Conservation (phyloP, 2,113 vertebrate species). For the Origma solitaria region DNA sequence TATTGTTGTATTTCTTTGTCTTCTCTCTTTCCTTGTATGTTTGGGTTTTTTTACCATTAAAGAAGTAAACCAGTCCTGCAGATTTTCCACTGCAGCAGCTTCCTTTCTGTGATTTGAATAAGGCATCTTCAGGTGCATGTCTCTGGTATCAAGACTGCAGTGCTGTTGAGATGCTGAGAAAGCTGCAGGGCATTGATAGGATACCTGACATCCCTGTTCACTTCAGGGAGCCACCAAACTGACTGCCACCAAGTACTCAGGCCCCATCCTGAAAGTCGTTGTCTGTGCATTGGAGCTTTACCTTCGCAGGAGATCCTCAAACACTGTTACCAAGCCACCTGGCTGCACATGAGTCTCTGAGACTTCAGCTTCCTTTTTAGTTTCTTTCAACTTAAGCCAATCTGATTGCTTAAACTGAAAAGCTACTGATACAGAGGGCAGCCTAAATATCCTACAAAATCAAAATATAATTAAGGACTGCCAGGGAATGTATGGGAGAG, state of each 20-base stretch:
- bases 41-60: not conserved
- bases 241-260: not conserved
- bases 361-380: not conserved
- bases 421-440: not conserved
- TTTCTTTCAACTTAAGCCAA: not conserved
- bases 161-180: not conserved
- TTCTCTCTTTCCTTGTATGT: not conserved
- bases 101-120: not conserved
- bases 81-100: not conserved
- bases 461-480: not conserved
- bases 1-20: not conserved
- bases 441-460: not conserved
- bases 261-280: not conserved
- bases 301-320: not conserved
- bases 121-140: not conserved
- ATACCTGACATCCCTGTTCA: not conserved
- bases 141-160: not conserved
- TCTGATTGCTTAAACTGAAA: not conserved
- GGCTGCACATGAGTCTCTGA: not conserved
- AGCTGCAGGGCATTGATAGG: not conserved
- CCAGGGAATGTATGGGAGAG: not conserved
- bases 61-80: not conserved
- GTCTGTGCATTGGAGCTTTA: not conserved
- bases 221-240: not conserved
- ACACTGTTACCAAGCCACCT: not conserved